Conservation (phyloP, 2,888 invertebrate species). For the Drosophila engyochracea region DNA sequence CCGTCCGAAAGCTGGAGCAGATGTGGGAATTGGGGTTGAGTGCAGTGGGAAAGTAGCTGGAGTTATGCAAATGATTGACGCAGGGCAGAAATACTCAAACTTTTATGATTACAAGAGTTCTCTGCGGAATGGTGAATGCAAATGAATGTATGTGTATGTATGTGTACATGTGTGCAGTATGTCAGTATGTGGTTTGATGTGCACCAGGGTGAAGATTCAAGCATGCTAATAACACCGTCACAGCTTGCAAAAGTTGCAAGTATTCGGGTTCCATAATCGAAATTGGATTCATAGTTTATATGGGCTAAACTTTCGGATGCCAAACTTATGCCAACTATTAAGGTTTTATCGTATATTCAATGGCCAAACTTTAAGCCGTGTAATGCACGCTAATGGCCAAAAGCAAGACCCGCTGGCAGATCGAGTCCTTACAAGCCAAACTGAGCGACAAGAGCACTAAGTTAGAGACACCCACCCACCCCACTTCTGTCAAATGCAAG, state of each 20-base stretch:
- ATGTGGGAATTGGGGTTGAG: not conserved
- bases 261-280: constrained; percentile 9
- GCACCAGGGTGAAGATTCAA: not conserved
- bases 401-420: not conserved
- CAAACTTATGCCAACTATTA: constrained; percentile 24
- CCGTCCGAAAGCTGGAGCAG: constrained; percentile 2
- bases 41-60: not conserved
- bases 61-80: constrained; percentile 53
- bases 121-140: constrained; percentile 57
- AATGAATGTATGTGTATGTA: constrained; percentile 9
- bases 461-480: not conserved
- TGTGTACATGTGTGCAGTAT: not conserved
- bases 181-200: not conserved
- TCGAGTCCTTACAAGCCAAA: not conserved
- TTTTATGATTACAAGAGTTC: constrained; percentile 61
- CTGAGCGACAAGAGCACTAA: not conserved
- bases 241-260: constrained; percentile 39
- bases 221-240: not conserved
- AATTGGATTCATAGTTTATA: constrained; percentile 24
- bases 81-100: constrained; percentile 42
- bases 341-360: constrained; percentile 17
- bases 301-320: constrained; percentile 23
- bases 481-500: constrained; percentile 16
- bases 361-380: constrained; percentile 37
- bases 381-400: constrained; percentile 36